Evolutionary conservation across 2,888 invertebrate genomes (phyloP).

Genomic region (Metacarcinus magister): DNA sequence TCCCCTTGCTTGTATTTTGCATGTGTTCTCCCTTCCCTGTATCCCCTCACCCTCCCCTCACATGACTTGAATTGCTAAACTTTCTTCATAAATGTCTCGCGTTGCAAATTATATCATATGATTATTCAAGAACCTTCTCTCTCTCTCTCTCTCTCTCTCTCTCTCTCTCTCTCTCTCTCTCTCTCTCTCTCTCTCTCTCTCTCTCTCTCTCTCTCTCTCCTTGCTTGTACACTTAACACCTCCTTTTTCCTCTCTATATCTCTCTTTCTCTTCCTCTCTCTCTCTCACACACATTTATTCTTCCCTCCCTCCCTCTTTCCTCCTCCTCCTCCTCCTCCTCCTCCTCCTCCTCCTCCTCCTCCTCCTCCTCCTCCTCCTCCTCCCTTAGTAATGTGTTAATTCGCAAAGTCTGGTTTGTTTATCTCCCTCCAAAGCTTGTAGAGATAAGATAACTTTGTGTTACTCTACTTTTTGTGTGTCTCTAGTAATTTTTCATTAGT

Average conservation of each 20-base stretch:
- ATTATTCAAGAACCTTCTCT: conserved; percentile 26
- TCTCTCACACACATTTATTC: background rate
- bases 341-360: background rate
- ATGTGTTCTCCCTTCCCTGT: background rate
- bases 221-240: background rate
- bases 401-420: background rate
- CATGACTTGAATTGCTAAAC: conserved; percentile 8
- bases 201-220: background rate
- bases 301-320: background rate
- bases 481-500: background rate
- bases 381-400: background rate
- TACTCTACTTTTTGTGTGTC: background rate
- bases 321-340: background rate
- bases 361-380: background rate
- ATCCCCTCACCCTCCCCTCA: background rate
- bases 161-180: conserved; percentile 16
- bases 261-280: background rate
- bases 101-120: conserved; percentile 10
- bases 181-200: background rate
- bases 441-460: background rate
- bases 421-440: conserved; percentile 22
- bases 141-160: background rate
- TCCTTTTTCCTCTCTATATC: background rate
- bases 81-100: conserved; percentile 32
- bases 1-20: background rate